Evolutionary conservation across 2,113 vertebrate genomes (phyloP), one percentile per base, ranked within the genome.

Genomic region (Bos javanicus): DNA sequence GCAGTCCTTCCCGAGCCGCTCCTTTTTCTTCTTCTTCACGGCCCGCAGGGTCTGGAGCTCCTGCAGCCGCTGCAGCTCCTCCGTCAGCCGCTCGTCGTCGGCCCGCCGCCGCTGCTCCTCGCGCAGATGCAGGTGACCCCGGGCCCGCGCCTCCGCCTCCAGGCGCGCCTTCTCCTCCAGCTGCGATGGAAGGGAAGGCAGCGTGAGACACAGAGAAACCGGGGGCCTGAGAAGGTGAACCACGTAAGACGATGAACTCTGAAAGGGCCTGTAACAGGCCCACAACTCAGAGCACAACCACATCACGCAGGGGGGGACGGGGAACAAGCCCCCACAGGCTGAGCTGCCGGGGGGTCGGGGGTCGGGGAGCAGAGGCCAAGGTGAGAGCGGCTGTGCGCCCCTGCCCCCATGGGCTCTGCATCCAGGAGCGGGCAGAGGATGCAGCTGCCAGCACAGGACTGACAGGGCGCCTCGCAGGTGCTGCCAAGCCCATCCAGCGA

Each of bases 1-100:
- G 96, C 98, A 99, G 98, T 99, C 99, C 98, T 99, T 99, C 67
- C 87, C 99, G 3, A 98, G 98, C 96, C 99, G 98, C 39, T 99
- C 99, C 98, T 99, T 99, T 99, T 99, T 99, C 99, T 99, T 99
- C 99, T 99, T 99, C 98, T 99, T 99, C 56, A 99, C 98, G 6
- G 99, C 98, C 2, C 99, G 98, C 84, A 99, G 98, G 46, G 99
- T 99, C 97, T 99, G 99, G 67, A 99, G 99, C 97, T 99, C 99
- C 91, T 99, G 99, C 94, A 99, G 99, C 54, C 99, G 98, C 2
- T 99, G 99, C 2, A 99, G 98, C 88, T 99, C 99, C 85, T 99
- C 99, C 95, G 99, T 99, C 81, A 99, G 99, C 48, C 99, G 99
- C 1, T 98, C 98, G 0, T 99, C 98, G 13, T 99, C 99, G 56